Evolutionary conservation across 2,113 vertebrate genomes (phyloP).

Genomic region (Danionella cerebrum): DNA sequence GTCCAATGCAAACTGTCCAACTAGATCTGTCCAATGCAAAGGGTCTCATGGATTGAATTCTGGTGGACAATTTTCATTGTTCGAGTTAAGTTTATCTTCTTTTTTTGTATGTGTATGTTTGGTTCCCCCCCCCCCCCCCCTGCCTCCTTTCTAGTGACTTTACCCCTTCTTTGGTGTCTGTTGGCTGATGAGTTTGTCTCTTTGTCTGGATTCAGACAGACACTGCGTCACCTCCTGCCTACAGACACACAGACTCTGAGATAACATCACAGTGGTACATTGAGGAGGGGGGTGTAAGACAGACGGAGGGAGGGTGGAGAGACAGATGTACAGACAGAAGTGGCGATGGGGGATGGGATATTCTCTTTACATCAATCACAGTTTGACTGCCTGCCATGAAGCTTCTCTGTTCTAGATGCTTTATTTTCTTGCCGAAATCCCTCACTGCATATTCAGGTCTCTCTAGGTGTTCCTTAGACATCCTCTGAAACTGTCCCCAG

Average conservation of each 20-base stretch:
- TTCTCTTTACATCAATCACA: conserved; percentile 67
- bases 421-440: conserved; percentile 50
- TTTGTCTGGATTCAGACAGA: conserved; percentile 75
- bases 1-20: background rate
- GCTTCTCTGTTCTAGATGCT: conserved; percentile 54
- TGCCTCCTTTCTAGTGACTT: too few species aligned
- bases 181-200: conserved; percentile 72
- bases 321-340: conserved; percentile 74
- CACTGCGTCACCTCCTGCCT: conserved; percentile 79
- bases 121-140: conserved; percentile 16
- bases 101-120: conserved; percentile 67
- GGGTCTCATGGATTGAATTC: conserved; percentile 46
- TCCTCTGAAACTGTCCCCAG: background rate
- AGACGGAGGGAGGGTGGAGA: conserved; percentile 41
- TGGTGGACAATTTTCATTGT: conserved; percentile 55
- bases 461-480: background rate
- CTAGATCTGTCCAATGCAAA: background rate
- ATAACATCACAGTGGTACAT: conserved; percentile 73
- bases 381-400: conserved; percentile 50
- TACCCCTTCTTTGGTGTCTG: conserved; percentile 53
- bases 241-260: conserved; percentile 75
- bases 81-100: conserved; percentile 64
- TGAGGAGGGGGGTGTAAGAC: conserved; percentile 14
- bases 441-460: conserved; percentile 15
- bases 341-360: conserved; percentile 58